phyloP scores from a whole-genome alignment of 2,797 vertebrate species.

The Erpetoichthys calabaricus region DNA sequence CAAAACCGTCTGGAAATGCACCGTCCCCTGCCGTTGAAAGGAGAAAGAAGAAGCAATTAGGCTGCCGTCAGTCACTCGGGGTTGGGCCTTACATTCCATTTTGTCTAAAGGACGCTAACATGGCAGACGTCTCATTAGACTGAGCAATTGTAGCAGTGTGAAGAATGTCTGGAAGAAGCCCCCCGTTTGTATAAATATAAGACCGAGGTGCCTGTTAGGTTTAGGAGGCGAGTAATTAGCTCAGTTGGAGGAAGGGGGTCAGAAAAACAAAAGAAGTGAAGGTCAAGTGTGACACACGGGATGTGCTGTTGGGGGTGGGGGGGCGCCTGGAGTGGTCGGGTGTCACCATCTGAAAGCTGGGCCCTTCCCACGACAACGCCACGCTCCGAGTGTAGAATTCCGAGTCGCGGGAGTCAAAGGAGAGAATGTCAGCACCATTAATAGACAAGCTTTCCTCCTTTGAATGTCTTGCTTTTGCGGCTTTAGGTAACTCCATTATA shows the following conservation, averaged over 20 bases:
- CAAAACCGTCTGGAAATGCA: slow-evolving; percentile 1
- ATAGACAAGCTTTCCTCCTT: too few species aligned
- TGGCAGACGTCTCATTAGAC: slow-evolving; percentile 24
- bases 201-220: slow-evolving; percentile 21
- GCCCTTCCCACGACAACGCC: slow-evolving; percentile 21
- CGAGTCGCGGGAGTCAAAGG: slow-evolving; percentile 29
- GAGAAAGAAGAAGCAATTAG: neutral
- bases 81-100: slow-evolving; percentile 14
- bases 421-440: slow-evolving; percentile 20
- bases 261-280: slow-evolving; percentile 29
- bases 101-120: slow-evolving; percentile 26
- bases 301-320: slow-evolving; percentile 17
- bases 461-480: too few species aligned
- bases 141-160: slow-evolving; percentile 15
- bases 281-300: slow-evolving; percentile 21
- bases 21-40: slow-evolving; percentile 4
- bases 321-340: slow-evolving; percentile 14
- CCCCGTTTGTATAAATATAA: slow-evolving; percentile 18
- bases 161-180: slow-evolving; percentile 12
- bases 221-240: slow-evolving; percentile 25
- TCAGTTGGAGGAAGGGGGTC: slow-evolving; percentile 38
- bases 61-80: slow-evolving; percentile 6
- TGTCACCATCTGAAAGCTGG: slow-evolving; percentile 13
- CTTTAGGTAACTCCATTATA: too few species aligned
- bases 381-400: slow-evolving; percentile 29